Evolutionary conservation across 1,140 invertebrate genomes (phyloP).

Genomic region (Mercenaria mercenaria): DNA sequence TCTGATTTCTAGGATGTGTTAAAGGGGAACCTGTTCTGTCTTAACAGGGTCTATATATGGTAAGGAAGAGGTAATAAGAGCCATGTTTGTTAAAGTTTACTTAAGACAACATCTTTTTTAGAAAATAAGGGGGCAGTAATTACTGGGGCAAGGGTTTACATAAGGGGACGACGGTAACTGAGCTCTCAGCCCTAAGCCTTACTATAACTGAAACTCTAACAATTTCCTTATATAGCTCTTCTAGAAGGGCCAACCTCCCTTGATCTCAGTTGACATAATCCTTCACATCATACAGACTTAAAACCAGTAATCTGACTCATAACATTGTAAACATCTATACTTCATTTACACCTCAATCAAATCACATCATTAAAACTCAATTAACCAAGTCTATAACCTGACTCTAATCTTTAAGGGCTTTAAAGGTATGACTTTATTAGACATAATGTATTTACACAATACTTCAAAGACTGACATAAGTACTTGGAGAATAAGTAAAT

Average conservation of each 20-base stretch:
- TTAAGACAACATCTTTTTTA: no score
- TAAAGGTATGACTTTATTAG: not conserved
- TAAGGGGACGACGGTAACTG: no score
- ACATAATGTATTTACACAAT: not conserved
- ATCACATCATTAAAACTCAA: not conserved
- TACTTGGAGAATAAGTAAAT: not conserved
- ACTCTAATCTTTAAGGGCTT: not conserved
- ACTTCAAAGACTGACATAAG: not conserved
- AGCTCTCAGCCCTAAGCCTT: no score
- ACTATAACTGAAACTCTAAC: no score
- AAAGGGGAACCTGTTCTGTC: not conserved
- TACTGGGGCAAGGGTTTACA: no score
- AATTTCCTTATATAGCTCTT: no score
- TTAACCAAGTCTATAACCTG: not conserved
- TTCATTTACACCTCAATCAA: not conserved
- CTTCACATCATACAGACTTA: no score
- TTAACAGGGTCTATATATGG: not conserved
- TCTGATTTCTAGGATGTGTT: not conserved
- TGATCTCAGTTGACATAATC: no score
- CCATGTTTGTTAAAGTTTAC: no score
- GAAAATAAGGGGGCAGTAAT: no score
- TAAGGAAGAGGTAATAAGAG: no score
- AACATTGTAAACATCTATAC: not conserved
- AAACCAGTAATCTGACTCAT: not conserved
- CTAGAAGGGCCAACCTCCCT: no score